Evolutionary conservation across 1,140 invertebrate genomes (phyloP).

Genomic region (Neoseiulus cucumeris): DNA sequence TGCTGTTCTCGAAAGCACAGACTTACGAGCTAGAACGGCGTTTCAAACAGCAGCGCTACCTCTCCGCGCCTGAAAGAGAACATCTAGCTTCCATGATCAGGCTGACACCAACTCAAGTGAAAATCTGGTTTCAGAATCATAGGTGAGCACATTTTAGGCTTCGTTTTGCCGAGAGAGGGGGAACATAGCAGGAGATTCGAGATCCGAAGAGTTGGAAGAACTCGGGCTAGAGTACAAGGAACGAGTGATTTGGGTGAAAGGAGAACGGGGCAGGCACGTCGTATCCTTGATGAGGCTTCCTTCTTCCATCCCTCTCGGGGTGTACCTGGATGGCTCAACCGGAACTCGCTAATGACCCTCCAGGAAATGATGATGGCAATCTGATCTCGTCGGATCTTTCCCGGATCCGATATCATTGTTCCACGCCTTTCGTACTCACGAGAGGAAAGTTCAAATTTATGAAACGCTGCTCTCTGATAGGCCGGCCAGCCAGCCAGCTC

Average conservation of each 20-base stretch:
- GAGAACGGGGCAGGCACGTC: no score
- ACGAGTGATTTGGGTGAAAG: no score
- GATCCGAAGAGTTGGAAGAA: no score
- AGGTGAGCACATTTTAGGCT: background rate
- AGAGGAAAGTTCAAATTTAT: no score
- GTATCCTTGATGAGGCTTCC: no score
- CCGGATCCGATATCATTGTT: slow-evolving; percentile 5
- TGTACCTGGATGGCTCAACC: background rate
- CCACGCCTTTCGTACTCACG: background rate
- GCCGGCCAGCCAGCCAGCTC: no score
- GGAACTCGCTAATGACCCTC: slow-evolving; percentile 10
- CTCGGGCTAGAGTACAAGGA: no score
- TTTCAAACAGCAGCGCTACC: slow-evolving; percentile 31
- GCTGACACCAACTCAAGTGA: slow-evolving; percentile 79
- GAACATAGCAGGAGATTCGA: background rate
- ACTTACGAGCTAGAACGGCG: slow-evolving; percentile 40
- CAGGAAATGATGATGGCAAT: slow-evolving; percentile 2
- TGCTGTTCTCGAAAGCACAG: slow-evolving; percentile 95
- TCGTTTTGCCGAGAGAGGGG: no score
- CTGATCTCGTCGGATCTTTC: background rate
- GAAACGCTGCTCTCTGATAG: no score
- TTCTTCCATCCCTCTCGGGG: no score
- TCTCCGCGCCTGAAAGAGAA: slow-evolving; percentile 86
- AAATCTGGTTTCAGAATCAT: slow-evolving; percentile 20
- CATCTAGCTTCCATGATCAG: slow-evolving; percentile 78